A percentile compares a stretch with the other conserved stretches of the same genome.
These are phyloP conservation scores for Rhimphoctona megacephalus DNA, from an alignment of 2,888 invertebrate genomes.

Conservation along the genomic window DNA sequence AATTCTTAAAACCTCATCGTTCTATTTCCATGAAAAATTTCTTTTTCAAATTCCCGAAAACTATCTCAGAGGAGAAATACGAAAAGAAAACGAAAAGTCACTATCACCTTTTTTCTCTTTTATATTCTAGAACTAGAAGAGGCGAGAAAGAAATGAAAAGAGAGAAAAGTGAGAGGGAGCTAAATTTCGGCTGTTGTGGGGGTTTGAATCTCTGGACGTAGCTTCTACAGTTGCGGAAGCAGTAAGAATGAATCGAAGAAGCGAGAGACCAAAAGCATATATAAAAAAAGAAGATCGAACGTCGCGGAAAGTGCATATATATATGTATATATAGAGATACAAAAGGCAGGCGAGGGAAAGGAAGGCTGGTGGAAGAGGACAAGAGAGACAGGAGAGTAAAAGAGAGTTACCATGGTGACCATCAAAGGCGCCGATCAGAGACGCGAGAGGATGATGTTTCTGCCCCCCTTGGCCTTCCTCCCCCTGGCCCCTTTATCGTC, in stretches of 20 bases:
- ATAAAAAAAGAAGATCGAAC: conserved; percentile 41
- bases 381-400: conserved; percentile 45
- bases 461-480: background rate
- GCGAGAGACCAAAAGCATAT: background rate
- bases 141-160: background rate
- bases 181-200: conserved; percentile 40
- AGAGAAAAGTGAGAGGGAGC: background rate
- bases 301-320: conserved; percentile 51
- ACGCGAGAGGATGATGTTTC: conserved; percentile 74
- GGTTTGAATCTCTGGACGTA: conserved; percentile 32
- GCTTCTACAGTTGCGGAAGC: background rate
- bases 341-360: conserved; percentile 22
- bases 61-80: background rate
- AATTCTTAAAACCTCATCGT: background rate
- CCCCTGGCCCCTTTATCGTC: conserved; percentile 72
- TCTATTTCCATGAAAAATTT: no score
- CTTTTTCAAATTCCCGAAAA: no score
- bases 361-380: conserved; percentile 18
- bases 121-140: background rate
- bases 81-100: background rate
- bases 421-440: conserved; percentile 81
- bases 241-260: conserved; percentile 40
- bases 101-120: background rate
- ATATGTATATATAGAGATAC: background rate
- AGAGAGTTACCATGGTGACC: conserved; percentile 78